A percentile compares a stretch with the other conserved stretches of the same genome.
phyloP scores from a whole-genome alignment of 2,797 vertebrate species.

The Premnoplex brunnescens region DNA sequence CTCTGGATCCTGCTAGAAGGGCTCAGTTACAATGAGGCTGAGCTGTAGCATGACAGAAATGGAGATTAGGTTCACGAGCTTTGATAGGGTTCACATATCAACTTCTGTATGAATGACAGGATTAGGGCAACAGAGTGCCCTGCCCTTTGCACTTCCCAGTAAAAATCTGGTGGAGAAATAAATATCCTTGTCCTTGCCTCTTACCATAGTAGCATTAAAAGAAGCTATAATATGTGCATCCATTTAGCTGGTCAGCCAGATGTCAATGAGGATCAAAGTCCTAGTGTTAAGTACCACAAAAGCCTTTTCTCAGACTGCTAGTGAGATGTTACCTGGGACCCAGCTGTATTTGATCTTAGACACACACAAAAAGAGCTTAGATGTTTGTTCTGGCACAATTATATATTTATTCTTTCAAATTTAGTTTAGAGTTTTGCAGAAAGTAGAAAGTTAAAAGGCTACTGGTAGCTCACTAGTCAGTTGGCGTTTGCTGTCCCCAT shows the following conservation, averaged over 20 bases:
- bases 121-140: not conserved
- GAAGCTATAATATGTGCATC: not conserved
- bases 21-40: not conserved
- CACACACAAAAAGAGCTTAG: not conserved
- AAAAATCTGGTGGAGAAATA: not conserved
- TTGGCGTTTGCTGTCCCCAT: conserved; percentile 79
- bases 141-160: not conserved
- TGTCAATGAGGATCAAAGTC: not conserved
- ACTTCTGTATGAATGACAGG: not conserved
- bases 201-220: not conserved
- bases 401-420: not conserved
- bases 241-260: not conserved
- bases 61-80: not conserved
- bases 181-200: not conserved
- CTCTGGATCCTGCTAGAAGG: not conserved
- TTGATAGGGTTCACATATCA: not conserved
- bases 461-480: conserved; percentile 71
- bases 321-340: not conserved
- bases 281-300: not conserved
- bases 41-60: not conserved
- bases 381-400: not conserved
- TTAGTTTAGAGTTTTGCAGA: not conserved
- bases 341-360: not conserved
- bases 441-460: not conserved
- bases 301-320: not conserved